Base-by-base conservation (phyloP, 2,797 vertebrate species). In the Microctenopoma steveboyesi region DNA sequence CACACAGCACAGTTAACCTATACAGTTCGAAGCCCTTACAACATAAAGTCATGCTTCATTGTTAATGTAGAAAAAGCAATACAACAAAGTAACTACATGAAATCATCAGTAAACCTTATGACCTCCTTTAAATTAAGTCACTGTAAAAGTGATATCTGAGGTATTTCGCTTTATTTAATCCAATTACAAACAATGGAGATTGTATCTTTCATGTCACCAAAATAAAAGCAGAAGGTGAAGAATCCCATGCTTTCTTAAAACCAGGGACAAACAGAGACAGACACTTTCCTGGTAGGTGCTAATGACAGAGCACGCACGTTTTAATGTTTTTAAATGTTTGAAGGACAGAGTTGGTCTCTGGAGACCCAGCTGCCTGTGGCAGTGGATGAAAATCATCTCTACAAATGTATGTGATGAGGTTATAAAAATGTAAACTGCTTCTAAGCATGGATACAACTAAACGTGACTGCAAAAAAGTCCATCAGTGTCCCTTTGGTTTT, bases 131-230 rank as follows among this genome's bases (percentile, higher is more conserved):
- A 62, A 76, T 67, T 80, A 49, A 80, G 58, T 72, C 72, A 67
- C 37, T 82, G 64, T 78, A 73, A 64, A 88, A 71, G 74, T 83
- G 62, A 73, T 52, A 64, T 88, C 61, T 82, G 87, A 89, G 86
- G 86, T 87, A 88, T 92, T 92, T 91, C 92, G 90, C 91, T 92
- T 93, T 74, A 59, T 74, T 86, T 86, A 47, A 68, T 74, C 73
- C 50, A 72, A 85, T 72, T 85, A 88, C 66, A 78, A 75, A 85
- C 46, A 64, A 60, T 33, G 28, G 66, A 75, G 40, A 77, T 53
- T 30, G 61, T 72, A 51, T 70, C 40, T 64, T 64, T 61, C 35
- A n/a, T 61, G 22, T 68, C 18, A 46, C 25, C 49, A 35, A 37
- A 64, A 50, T 16, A 61, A 63, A 66, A 79, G 57, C 39, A 53